These are phyloP conservation scores for Camponotus fellah DNA, from an alignment of 2,888 invertebrate genomes.

Conservation along the genomic window DNA sequence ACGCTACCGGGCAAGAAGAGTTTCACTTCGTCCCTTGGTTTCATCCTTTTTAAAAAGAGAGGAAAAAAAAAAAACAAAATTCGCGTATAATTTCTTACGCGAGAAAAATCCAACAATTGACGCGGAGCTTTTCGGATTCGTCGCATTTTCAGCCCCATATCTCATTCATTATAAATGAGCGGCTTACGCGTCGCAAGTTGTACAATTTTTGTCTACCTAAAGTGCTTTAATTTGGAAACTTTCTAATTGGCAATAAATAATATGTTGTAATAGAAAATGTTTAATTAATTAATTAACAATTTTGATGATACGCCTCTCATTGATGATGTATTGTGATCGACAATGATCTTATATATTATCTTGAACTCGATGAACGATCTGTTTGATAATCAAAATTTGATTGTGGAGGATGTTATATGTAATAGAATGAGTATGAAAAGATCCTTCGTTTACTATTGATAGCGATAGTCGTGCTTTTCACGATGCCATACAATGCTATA, in stretches of 20 bases:
- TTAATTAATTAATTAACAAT: slow-evolving; percentile 23
- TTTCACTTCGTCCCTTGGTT: slow-evolving; percentile 6
- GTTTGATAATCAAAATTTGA: slow-evolving; percentile 21
- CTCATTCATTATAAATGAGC: not conserved
- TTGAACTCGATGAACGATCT: not conserved
- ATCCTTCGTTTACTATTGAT: not conserved
- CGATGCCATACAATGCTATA: not conserved
- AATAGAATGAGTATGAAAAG: slow-evolving; percentile 25
- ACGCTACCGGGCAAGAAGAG: slow-evolving; percentile 6
- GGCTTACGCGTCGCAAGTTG: not conserved
- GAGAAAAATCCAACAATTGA: not conserved
- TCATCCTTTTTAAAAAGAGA: not conserved
- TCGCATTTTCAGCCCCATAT: not conserved
- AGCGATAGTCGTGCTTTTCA: not conserved
- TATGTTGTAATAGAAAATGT: not conserved
- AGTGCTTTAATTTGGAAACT: not conserved
- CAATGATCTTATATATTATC: slow-evolving; percentile 12
- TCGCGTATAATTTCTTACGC: slow-evolving; percentile 3
- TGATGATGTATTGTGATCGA: not conserved
- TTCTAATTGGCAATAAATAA: not conserved
- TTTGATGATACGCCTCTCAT: not conserved
- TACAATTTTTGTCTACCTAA: no score
- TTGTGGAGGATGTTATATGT: not conserved
- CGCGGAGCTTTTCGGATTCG: not conserved
- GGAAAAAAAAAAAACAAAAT: not conserved